Evolutionary conservation across 1,140 invertebrate species (phyloP), one percentile per base, ranked within the genome.

Genomic region (Contarinia nasturtii): DNA sequence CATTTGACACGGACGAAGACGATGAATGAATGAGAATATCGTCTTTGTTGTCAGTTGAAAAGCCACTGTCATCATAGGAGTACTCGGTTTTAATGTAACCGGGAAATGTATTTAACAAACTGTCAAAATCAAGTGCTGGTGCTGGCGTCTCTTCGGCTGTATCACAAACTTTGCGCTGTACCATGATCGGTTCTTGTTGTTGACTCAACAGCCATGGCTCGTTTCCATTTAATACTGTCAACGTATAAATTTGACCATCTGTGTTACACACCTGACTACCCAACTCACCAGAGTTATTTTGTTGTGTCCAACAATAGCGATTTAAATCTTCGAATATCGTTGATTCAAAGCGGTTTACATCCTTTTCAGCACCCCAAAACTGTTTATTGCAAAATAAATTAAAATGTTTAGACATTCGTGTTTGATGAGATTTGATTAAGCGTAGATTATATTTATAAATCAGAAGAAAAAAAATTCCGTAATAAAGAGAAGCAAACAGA

Each of bases 251-350:
- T 73, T 79, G 47, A 37, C 43, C 47, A 36, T 48, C 47, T 33
- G 40, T 58, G 33, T 60, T 60, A 45, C 41, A 54, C 33, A 11
- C n/a, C 41, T 12, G 43, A 27, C 37, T 38, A 41, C 33, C 44
- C 47, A 34, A 14, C 4, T 21, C 22, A 44, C 27, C 27, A 12
- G 22, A 11, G n/a, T 44, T 44, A 44, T 22, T 44, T n/a, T 76
- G 72, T 59, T 73, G 72, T 47, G 68, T 76, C 82, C 82, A 86
- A 54, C 79, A 84, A 60, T 77, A 82, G 54, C 82, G 81, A 59
- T 83, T 84, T 27, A 85, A 68, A 58, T 85, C 82, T 60, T 85
- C 82, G 51, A 86, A 65, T 45, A 85, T 78, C 27, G 76, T 72
- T 18, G 74, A 70, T 66, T 85, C 75, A 56, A 82, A 61, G 57